Evolutionary conservation across 2,888 invertebrate species (phyloP), one percentile per base, ranked within the genome.

Genomic region (Neocrepidodera transversa): DNA sequence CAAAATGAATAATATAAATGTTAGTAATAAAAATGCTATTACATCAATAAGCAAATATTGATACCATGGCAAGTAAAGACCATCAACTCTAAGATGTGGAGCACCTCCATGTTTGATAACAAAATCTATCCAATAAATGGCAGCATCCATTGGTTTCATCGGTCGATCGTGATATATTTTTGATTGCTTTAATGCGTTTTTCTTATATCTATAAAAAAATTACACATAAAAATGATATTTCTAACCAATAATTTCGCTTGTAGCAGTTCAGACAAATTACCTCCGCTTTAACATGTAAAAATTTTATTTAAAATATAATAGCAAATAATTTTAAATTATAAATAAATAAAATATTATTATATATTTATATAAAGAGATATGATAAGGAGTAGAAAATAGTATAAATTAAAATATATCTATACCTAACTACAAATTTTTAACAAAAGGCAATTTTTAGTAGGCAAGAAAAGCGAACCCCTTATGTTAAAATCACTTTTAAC

Each of bases 91-190:
- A 67, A 87, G 81, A 0, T 79, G 80, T 13, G 67, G 73, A 0
- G 85, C 85, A 0, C 87, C 87, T 2, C 79, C 76, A 0, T 86
- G 84, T 18, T 81, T 77, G 0, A 83, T 84, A 0, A 87, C 84
- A 71, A 87, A 84, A 71, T 89, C 87, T 17, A 86, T 82, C 88
- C 88, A 89, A 79, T 85, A 85, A 4, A 86, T 78, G 7, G 89
- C 82, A 4, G 84, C 84, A 20, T 84, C 82, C 13, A 86, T 77
- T 0, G 88, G 84, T 2, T 82, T 75, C 60, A 84, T 76, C 0
- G 83, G 84, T 0, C 87, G 82, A 68, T 86, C 85, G 20, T 78
- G 78, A 70, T 84, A 85, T n/a, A 80, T 72, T 17, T 71, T 70
- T 0, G 84, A 83, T 1, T 81, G 68, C 67, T 79, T 78, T 1